A percentile compares a stretch with the other conserved stretches of the same genome.
Conservation (phyloP, 2,113 vertebrate species). For the Ageneiosus marmoratus region DNA sequence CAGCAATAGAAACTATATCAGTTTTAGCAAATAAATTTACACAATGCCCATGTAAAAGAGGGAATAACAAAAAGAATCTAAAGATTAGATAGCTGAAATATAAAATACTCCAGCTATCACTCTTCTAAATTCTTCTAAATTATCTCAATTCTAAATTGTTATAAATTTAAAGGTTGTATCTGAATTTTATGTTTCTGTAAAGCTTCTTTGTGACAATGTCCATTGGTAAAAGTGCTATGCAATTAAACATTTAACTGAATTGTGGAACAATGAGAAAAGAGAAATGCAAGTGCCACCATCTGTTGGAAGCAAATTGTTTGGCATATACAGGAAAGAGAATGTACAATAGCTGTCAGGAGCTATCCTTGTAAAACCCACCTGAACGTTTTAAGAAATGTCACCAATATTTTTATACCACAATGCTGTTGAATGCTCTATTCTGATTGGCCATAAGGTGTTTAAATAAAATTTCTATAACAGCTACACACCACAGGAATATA, state of each 20-base stretch:
- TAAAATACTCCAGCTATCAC: not conserved
- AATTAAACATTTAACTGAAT: too few relatives aligned
- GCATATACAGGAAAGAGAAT: not conserved
- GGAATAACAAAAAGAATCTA: not conserved
- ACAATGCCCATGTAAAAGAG: not conserved
- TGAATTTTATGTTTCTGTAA: too few relatives aligned
- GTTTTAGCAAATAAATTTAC: not conserved
- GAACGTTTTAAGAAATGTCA: not conserved
- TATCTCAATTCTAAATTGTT: too few relatives aligned
- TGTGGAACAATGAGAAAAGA: not conserved
- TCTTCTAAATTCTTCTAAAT: not conserved
- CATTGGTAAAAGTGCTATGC: too few relatives aligned
- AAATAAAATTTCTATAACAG: not conserved
- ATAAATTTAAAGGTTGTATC: too few relatives aligned
- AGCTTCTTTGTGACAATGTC: too few relatives aligned
- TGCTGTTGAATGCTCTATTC: not conserved
- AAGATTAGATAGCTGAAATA: not conserved
- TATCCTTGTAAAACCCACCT: not conserved
- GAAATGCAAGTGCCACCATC: conserved; percentile 38
- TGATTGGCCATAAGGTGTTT: not conserved
- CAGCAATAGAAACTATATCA: not conserved
- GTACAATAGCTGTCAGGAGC: not conserved
- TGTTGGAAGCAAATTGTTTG: conserved; percentile 9
- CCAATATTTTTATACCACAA: not conserved
- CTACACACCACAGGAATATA: not conserved